Conservation (phyloP, 2,888 invertebrate genomes). For the Lordiphosa fenestrarum region DNA sequence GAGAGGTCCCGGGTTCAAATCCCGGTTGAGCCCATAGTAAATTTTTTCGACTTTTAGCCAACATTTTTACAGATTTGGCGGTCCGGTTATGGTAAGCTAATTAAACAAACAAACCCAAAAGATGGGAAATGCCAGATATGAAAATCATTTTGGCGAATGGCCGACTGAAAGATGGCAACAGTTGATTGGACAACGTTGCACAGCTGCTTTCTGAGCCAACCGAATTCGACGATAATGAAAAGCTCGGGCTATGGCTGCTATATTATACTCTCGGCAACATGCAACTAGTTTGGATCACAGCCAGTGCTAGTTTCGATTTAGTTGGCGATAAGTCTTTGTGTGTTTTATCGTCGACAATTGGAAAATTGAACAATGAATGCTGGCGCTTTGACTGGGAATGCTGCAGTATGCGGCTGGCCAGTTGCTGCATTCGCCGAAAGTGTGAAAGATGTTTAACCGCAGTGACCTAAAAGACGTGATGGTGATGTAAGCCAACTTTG, state of each 20-base stretch:
- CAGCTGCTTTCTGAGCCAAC: slow-evolving; percentile 20
- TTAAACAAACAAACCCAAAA: slow-evolving; percentile 48
- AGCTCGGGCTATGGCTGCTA: slow-evolving; percentile 25
- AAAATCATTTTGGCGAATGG: slow-evolving; percentile 46
- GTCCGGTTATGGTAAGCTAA: slow-evolving; percentile 40
- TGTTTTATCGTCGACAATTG: slow-evolving; percentile 66
- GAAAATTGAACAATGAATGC: slow-evolving; percentile 67
- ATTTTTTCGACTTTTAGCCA: slow-evolving; percentile 19
- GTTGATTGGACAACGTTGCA: slow-evolving; percentile 43
- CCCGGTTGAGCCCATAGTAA: slow-evolving; percentile 78
- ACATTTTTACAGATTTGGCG: slow-evolving; percentile 24
- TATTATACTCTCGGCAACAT: slow-evolving; percentile 34
- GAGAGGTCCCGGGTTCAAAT: slow-evolving; percentile 80
- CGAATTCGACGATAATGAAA: slow-evolving; percentile 47
- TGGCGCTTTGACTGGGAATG: slow-evolving; percentile 24
- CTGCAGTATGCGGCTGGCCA: slow-evolving; percentile 2
- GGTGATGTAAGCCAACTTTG: slow-evolving; percentile 47
- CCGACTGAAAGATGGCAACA: slow-evolving; percentile 47
- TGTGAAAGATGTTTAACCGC: slow-evolving; percentile 44
- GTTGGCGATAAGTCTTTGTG: slow-evolving; percentile 33
- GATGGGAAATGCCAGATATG: slow-evolving; percentile 55
- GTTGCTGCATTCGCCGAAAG: slow-evolving; percentile 37
- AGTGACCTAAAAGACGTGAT: slow-evolving; percentile 23
- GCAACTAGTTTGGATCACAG: slow-evolving; percentile 58
- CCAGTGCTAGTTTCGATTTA: slow-evolving; percentile 47